Conservation (phyloP, 1,140 invertebrate genomes). For the Psix sp. region DNA sequence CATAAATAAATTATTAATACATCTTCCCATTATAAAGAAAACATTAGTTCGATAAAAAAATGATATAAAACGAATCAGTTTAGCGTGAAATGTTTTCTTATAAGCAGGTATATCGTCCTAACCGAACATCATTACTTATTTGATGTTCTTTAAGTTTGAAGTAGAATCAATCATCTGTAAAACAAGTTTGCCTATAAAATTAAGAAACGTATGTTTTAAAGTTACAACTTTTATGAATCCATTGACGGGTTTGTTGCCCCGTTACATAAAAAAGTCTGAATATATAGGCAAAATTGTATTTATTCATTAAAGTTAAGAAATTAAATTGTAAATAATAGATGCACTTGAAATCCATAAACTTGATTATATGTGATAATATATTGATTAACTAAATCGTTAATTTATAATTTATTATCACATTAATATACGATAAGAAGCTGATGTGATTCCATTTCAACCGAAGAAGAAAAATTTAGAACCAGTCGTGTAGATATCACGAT, state of each 20-base stretch:
- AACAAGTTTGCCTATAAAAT: slow-evolving; percentile 14
- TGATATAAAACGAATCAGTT: no score
- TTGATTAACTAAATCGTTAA: slow-evolving; percentile 2
- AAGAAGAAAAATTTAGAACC: slow-evolving; percentile 14
- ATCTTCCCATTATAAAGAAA: no score
- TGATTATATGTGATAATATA: not conserved
- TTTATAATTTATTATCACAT: slow-evolving; percentile 33
- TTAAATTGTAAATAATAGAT: slow-evolving; percentile 38
- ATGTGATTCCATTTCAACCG: slow-evolving; percentile 23
- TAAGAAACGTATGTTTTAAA: no score
- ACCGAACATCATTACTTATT: slow-evolving; percentile 21
- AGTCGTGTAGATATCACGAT: slow-evolving; percentile 34
- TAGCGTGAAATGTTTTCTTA: slow-evolving; percentile 5
- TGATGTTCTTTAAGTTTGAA: slow-evolving; percentile 7
- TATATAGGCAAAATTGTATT: slow-evolving; percentile 24
- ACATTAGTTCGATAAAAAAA: no score
- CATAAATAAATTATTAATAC: no score
- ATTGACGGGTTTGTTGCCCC: no score
- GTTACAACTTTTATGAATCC: no score
- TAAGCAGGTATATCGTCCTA: slow-evolving; percentile 35
- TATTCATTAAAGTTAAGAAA: slow-evolving; percentile 8
- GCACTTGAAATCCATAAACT: slow-evolving; percentile 23
- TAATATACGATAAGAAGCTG: slow-evolving; percentile 18
- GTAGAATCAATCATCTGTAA: slow-evolving; percentile 4
- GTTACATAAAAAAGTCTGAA: no score